phyloP scores from a whole-genome alignment of 2,113 vertebrate genomes.

The Heteronetta atricapilla region DNA sequence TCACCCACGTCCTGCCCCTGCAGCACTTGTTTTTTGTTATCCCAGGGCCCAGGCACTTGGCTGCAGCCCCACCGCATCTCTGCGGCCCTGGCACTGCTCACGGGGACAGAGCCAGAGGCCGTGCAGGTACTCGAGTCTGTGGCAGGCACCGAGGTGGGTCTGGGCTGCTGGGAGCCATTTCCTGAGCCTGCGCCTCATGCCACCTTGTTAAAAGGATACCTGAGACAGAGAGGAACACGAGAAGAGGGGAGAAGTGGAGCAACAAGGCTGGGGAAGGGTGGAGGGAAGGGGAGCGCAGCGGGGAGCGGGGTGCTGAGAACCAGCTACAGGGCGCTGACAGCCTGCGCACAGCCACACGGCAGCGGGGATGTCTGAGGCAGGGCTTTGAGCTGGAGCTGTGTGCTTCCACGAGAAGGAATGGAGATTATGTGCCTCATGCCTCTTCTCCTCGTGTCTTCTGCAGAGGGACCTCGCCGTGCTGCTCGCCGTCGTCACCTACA shows the following conservation, averaged over 20 bases:
- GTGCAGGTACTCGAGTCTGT: accelerated
- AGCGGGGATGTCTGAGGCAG: background rate
- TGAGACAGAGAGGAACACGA: background rate
- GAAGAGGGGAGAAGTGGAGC: background rate
- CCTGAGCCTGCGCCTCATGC: background rate
- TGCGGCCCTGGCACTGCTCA: background rate
- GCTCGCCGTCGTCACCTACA: conserved; percentile 41
- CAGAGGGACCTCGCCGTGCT: accelerated
- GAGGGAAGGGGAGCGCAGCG: background rate
- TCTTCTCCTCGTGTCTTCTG: background rate
- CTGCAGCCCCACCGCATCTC: accelerated
- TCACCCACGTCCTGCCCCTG: accelerated
- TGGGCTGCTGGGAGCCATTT: accelerated
- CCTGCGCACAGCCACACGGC: background rate
- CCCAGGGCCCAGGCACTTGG: background rate
- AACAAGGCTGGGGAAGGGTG: accelerated
- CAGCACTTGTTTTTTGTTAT: accelerated
- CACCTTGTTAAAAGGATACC: background rate
- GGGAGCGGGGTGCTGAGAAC: background rate
- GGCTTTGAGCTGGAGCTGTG: background rate
- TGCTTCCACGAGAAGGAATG: background rate
- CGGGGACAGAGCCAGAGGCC: background rate
- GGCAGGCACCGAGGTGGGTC: accelerated
- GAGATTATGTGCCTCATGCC: background rate
- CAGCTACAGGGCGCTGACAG: background rate